Evolutionary conservation across 1,140 invertebrate genomes (phyloP).

Genomic region (Uloborus diversus): DNA sequence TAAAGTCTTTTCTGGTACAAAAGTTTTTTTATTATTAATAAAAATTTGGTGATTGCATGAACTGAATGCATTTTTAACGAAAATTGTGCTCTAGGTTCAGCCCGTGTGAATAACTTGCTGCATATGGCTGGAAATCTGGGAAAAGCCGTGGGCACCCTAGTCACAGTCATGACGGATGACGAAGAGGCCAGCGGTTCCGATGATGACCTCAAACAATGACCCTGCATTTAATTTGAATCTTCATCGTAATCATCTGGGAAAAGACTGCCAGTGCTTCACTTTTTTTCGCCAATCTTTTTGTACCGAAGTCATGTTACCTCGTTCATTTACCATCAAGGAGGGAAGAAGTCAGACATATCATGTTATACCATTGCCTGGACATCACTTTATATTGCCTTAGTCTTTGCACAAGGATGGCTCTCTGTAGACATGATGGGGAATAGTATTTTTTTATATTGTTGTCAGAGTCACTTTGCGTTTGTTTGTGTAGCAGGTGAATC

Average conservation of each 20-base stretch:
- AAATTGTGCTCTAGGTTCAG: too few relatives aligned
- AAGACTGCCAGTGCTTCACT: neutral
- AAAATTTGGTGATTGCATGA: neutral
- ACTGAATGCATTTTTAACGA: too few relatives aligned
- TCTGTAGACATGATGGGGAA: constrained; percentile 32
- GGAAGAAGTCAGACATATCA: constrained; percentile 44
- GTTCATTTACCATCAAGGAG: neutral
- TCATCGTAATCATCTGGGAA: too few relatives aligned
- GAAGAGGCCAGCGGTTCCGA: constrained; percentile 62
- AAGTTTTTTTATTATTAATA: too few relatives aligned
- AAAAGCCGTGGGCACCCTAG: constrained; percentile 83
- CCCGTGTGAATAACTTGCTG: constrained; percentile 81
- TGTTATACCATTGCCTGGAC: constrained; percentile 44
- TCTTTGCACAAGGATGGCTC: constrained; percentile 47
- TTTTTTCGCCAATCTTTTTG: neutral
- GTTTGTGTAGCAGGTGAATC: constrained; percentile 2
- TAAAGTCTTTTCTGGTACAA: too few relatives aligned
- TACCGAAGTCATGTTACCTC: neutral
- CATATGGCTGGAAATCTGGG: constrained; percentile 88
- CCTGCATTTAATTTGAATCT: neutral
- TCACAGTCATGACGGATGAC: constrained; percentile 87
- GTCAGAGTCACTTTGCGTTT: constrained; percentile 6
- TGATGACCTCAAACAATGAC: constrained; percentile 54
- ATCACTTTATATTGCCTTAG: constrained; percentile 51
- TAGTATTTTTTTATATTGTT: constrained; percentile 53